These are phyloP conservation scores for Eilema griseolum DNA, from an alignment of 2,888 invertebrate species.

Conservation along the genomic window DNA sequence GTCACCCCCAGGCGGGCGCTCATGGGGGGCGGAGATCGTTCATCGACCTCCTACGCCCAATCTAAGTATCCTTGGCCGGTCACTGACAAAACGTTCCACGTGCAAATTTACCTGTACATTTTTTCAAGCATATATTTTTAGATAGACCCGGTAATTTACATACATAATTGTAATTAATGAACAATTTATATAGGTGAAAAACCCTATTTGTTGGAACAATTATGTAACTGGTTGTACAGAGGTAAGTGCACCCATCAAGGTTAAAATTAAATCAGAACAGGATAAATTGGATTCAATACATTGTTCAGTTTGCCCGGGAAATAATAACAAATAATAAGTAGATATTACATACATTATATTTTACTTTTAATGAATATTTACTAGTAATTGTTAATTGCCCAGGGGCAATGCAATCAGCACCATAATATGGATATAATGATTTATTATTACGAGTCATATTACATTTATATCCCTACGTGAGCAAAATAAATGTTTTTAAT, in stretches of 20 bases:
- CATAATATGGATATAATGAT: not conserved
- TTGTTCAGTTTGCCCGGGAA: not conserved
- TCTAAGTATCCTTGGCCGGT: no score
- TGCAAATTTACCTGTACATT: not conserved
- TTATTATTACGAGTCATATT: not conserved
- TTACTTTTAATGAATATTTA: not conserved
- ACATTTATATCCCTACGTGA: not conserved
- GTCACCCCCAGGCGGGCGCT: no score
- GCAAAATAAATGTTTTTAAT: no score
- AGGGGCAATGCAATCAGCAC: not conserved
- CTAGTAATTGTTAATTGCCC: not conserved
- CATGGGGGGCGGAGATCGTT: no score
- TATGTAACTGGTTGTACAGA: conserved; percentile 28
- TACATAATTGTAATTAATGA: not conserved
- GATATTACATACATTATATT: not conserved
- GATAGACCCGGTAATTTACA: not conserved
- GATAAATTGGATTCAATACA: conserved; percentile 4
- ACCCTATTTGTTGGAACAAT: not conserved
- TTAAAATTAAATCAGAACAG: conserved; percentile 5
- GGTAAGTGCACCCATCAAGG: conserved; percentile 13
- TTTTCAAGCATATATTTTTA: not conserved
- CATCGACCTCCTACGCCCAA: no score
- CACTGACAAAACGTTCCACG: not conserved
- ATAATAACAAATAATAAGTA: conserved; percentile 1
- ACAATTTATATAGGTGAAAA: not conserved